phyloP scores from a whole-genome alignment of 2,797 vertebrate species.

The Eutrigla gurnardus region DNA sequence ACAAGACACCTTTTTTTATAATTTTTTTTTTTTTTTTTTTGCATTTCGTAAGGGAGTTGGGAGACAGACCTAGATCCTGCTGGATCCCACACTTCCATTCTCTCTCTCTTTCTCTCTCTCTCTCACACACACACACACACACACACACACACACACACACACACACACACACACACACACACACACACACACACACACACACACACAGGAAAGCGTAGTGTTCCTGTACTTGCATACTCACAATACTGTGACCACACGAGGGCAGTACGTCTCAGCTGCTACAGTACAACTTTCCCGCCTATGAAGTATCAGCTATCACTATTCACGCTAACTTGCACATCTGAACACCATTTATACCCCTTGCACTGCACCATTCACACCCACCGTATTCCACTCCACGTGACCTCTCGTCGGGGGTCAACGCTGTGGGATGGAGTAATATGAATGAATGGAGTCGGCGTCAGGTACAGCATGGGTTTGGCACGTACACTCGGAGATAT shows the following conservation, averaged over 20 bases:
- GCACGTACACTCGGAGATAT: not conserved
- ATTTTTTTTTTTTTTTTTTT: constrained; percentile 31
- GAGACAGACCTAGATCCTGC: constrained; percentile 45
- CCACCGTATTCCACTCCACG: not conserved
- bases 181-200: constrained; percentile 6
- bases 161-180: not conserved
- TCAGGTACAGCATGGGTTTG: not conserved
- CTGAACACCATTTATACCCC: not conserved
- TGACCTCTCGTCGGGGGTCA: not conserved
- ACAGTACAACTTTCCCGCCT: constrained; percentile 34
- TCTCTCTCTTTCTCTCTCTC: not conserved
- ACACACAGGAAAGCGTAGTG: not conserved
- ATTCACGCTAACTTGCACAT: not conserved
- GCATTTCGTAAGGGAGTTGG: constrained; percentile 43
- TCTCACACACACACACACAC: not conserved
- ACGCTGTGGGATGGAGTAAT: not conserved
- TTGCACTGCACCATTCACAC: no score
- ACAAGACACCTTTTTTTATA: constrained; percentile 53
- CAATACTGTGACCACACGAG: constrained; percentile 68
- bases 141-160: not conserved
- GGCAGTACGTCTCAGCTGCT: constrained; percentile 68
- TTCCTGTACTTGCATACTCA: constrained; percentile 25
- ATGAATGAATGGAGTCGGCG: not conserved
- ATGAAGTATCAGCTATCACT: constrained; percentile 24
- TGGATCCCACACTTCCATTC: constrained; percentile 26